Evolutionary conservation across 2,888 invertebrate species (phyloP).

Genomic region (Cetonia aurata): DNA sequence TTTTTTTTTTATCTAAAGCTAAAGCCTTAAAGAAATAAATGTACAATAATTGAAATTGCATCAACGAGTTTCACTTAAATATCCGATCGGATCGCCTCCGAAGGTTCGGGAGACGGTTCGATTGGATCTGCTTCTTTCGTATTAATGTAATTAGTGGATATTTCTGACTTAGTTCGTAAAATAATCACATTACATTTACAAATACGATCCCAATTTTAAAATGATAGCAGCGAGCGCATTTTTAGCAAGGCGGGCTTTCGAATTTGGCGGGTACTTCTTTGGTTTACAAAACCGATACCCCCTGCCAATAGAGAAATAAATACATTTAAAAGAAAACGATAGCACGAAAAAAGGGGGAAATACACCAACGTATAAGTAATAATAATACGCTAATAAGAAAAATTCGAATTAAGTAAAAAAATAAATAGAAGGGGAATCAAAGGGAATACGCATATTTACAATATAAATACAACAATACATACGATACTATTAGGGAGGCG

Average conservation of each 20-base stretch:
- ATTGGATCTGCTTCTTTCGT: no score
- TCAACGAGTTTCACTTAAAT: not conserved
- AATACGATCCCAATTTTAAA: slow-evolving; percentile 28
- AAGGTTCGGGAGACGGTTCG: slow-evolving; percentile 41
- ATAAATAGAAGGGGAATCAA: slow-evolving; percentile 28
- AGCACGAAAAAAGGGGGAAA: slow-evolving; percentile 40
- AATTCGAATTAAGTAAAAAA: slow-evolving; percentile 38
- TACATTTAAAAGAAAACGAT: no score
- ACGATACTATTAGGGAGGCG: slow-evolving; percentile 51
- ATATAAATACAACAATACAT: slow-evolving; percentile 56
- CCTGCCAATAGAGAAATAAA: slow-evolving; percentile 50
- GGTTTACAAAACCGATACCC: slow-evolving; percentile 61
- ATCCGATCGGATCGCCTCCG: not conserved
- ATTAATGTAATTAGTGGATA: slow-evolving; percentile 23
- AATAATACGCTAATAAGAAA: slow-evolving; percentile 52
- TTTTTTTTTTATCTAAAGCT: slow-evolving; percentile 56
- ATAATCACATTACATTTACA: slow-evolving; percentile 52
- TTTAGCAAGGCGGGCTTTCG: slow-evolving; percentile 55
- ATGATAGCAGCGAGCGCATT: slow-evolving; percentile 17
- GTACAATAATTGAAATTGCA: slow-evolving; percentile 50
- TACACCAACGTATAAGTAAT: slow-evolving; percentile 37
- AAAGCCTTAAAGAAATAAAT: slow-evolving; percentile 56
- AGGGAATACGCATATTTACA: slow-evolving; percentile 55
- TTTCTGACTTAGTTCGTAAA: slow-evolving; percentile 57
- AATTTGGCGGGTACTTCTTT: slow-evolving; percentile 62